These are phyloP conservation scores for Prietella phreatophila DNA, from an alignment of 2,113 vertebrate species.

Conservation along the genomic window DNA sequence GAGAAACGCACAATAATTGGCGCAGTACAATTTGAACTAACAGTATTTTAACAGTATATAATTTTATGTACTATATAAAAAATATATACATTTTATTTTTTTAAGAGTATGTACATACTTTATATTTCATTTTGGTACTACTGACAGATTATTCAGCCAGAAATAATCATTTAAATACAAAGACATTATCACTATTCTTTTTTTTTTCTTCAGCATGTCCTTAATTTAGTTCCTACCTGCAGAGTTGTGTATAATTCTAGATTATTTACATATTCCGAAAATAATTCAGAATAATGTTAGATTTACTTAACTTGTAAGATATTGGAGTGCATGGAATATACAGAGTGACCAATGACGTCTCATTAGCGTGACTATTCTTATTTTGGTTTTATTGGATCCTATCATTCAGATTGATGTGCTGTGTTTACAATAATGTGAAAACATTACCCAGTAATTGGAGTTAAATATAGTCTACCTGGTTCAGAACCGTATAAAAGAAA, in stretches of 20 bases:
- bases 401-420: neutral
- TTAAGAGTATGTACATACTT: neutral
- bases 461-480: too few species aligned
- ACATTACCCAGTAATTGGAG: neutral
- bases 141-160: neutral
- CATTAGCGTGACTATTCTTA: neutral
- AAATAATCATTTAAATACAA: neutral
- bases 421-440: neutral
- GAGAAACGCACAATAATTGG: neutral
- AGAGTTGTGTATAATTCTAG: neutral
- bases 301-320: neutral
- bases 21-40: neutral
- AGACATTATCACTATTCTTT: neutral
- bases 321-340: neutral
- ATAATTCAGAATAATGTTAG: neutral
- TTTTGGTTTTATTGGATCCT: neutral
- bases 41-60: too few species aligned
- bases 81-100: too few species aligned
- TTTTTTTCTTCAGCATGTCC: neutral
- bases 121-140: neutral
- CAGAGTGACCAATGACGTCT: neutral
- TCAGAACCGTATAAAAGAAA: too few species aligned
- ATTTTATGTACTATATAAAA: too few species aligned
- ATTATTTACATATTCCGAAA: neutral
- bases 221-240: neutral